Base-by-base conservation (phyloP, 1,140 invertebrate genomes). In the Drosophila mayri region DNA sequence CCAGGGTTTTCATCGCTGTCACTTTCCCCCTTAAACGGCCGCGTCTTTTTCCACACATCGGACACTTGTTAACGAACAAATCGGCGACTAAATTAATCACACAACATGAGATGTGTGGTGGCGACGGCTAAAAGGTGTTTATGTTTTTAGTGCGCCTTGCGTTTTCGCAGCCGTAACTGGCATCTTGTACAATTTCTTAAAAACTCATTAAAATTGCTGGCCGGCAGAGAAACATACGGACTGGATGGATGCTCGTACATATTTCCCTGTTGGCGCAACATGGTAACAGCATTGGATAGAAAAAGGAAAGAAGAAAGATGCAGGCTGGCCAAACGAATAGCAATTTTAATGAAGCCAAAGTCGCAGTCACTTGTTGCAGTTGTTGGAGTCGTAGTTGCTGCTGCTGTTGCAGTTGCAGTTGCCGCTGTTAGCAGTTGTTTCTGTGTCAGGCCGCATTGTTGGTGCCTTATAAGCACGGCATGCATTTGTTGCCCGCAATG, bases 291-390 rank as follows among this genome's bases (percentile, higher is more conserved):
- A 60, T 60, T 70, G 55, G 49, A 41, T 47, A 22, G 55, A 65
- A 78, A 80, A 66, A 72, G 77, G 49, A 60, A 73, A 85, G 66
- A 61, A 50, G 79, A 65, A 52, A 79, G 78, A 75, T 84, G 58
- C 81, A 77, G 64, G 73, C 68, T 73, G 52, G 66, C 66, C 66
- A 81, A 85, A 86, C 81, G 83, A 82, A 87, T 79, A 82, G 65
- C 83, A 68, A 86, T 88, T 88, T 86, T 86, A 86, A 86, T 87
- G 83, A 87, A 83, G 82, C 76, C 79, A 76, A 79, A 87, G 83
- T 77, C 73, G 74, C 43, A 74, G 68, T 37, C 67, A 72, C 67
- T 65, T 67, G 78, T 59, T 40, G 67, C 47, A 58, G 35, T 65
- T 67, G 78, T 59, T 25, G 68, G 32, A 49, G 35, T 46, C n/a